Evolutionary conservation across 1,140 invertebrate species (phyloP), one percentile per base, ranked within the genome.

Genomic region (Eufriesea mexicana): DNA sequence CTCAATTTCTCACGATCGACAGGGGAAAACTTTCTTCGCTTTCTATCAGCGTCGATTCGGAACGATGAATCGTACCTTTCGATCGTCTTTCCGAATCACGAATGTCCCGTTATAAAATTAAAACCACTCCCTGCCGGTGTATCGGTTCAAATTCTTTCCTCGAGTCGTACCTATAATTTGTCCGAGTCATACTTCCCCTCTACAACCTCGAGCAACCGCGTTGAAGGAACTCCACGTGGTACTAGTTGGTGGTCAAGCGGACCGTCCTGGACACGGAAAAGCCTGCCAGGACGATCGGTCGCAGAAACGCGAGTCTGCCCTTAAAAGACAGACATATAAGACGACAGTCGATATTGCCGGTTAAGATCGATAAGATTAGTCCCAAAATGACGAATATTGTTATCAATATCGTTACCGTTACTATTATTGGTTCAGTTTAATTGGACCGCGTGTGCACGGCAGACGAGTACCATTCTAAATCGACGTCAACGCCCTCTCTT

Each of bases 341-440:
- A 57, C 76, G 42, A 47, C n/a, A 49, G 35, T 54, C 35, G 14
- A 73, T 49, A 51, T 64, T n/a, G 16, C 76, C 64, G 23, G 59
- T 35, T 54, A 76, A 57, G 25, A 51, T 57, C 45, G 51, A 64
- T 82, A 67, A 51, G 49, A 57, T 62, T 77, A 70, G 64, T 83
- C 45, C 35, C 49, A 7, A 66, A 57, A 62, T 55, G 64, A 70
- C 47, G 74, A 47, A 25, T 35, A 54, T 49, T 12, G 61, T 75
- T 81, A 75, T 84, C 72, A 74, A 88, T 78, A 81, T 88, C 66
- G 66, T 79, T 88, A 89, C 61, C 85, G 72, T 73, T 45, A 20
- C 20, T 67, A 73, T 85, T 89, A 89, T 89, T 89, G 87, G 88
- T 89, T 82, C 75, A 77, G 81, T 88, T 89, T 89, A 84, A 89